These are phyloP conservation scores for Porites lobata DNA, from an alignment of 92 coral and sea anemone genomes.

Conservation along the genomic window DNA sequence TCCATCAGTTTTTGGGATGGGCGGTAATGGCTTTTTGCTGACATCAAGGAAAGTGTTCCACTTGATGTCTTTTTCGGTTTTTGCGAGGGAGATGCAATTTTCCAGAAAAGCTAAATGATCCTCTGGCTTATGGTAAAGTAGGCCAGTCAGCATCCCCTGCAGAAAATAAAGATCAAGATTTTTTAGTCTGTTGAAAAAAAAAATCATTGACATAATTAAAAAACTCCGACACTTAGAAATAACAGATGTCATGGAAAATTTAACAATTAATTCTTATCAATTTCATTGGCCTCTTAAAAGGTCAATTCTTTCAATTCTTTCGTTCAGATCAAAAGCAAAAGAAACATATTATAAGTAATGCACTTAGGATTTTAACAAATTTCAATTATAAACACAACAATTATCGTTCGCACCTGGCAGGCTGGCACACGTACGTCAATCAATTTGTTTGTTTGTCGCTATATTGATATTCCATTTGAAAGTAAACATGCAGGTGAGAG, in stretches of 20 bases:
- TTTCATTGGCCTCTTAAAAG: no score
- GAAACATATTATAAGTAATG: not conserved
- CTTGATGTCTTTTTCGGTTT: slow-evolving; percentile 79
- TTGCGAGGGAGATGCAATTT: slow-evolving; percentile 90
- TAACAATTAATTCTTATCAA: no score
- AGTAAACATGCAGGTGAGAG: not conserved
- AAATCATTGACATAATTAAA: no score
- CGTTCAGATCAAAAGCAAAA: not conserved
- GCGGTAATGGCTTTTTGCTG: slow-evolving; percentile 94
- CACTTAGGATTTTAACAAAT: not conserved
- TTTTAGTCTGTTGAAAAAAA: no score
- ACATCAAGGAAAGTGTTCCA: slow-evolving; percentile 97
- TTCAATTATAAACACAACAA: not conserved
- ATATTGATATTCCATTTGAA: not conserved
- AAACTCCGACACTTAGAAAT: no score
- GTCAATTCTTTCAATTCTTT: no score
- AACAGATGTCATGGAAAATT: no score
- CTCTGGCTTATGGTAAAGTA: slow-evolving; percentile 93
- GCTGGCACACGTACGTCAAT: not conserved
- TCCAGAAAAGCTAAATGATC: slow-evolving; percentile 89
- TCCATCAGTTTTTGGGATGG: slow-evolving; percentile 94
- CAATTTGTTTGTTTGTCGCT: not conserved
- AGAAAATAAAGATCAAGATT: not conserved
- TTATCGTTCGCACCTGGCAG: not conserved
- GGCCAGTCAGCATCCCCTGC: slow-evolving; percentile 98